A percentile compares a stretch with the other conserved stretches of the same genome.
These are phyloP conservation scores for Yponomeuta plumbellus DNA, from an alignment of 2,888 invertebrate genomes.

Conservation along the genomic window DNA sequence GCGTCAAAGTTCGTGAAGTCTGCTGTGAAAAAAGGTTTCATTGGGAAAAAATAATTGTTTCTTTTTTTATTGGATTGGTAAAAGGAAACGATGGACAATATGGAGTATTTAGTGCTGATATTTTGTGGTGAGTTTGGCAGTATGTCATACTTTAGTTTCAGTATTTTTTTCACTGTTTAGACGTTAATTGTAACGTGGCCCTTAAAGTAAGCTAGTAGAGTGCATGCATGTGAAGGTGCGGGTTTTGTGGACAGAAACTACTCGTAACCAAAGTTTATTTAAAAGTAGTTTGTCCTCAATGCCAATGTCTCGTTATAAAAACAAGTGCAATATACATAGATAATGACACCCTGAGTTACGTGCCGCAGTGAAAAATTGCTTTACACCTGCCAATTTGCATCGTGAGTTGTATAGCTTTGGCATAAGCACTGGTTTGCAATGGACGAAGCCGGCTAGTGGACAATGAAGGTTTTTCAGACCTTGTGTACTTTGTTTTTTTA, in stretches of 20 bases:
- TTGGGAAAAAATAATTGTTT: slow-evolving; percentile 4
- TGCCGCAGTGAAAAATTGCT: slow-evolving; percentile 16
- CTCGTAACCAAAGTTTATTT: neutral
- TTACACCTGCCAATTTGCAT: neutral
- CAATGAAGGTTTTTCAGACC: neutral
- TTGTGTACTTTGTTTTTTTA: neutral
- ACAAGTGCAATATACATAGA: slow-evolving; percentile 22
- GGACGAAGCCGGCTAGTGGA: neutral
- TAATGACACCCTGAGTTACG: slow-evolving; percentile 18
- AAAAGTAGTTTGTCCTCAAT: slow-evolving; percentile 34
- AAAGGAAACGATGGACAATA: slow-evolving; percentile 29
- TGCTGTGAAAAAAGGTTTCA: slow-evolving; percentile 12
- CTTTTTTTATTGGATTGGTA: slow-evolving; percentile 17
- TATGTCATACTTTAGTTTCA: no score
- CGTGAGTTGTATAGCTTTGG: neutral
- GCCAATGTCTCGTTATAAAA: slow-evolving; percentile 45
- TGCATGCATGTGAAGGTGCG: no score
- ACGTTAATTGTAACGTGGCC: no score
- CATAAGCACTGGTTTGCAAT: neutral
- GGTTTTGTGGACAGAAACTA: slow-evolving; percentile 3
- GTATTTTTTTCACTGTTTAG: no score
- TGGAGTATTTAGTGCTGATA: slow-evolving; percentile 52
- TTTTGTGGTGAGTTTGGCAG: slow-evolving; percentile 54
- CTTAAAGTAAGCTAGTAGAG: no score
- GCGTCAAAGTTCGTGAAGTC: slow-evolving; percentile 30